These are phyloP conservation scores for Enteromius afrohamiltoni DNA, from an alignment of 2,797 vertebrate species.

Conservation along the genomic window DNA sequence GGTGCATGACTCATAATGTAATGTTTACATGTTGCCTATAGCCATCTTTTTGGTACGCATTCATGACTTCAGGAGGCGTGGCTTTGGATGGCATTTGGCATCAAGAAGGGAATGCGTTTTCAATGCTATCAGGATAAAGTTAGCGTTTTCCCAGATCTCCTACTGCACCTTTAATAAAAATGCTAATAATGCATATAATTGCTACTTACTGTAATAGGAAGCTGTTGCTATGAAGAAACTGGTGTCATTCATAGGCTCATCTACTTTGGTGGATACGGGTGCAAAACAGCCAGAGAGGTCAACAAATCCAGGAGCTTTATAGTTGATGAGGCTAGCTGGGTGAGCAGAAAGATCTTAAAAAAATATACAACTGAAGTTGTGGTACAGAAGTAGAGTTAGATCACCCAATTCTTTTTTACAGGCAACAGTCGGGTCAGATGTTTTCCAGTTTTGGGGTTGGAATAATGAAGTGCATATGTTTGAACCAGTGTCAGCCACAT, in stretches of 20 bases:
- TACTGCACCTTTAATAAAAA: no score
- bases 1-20: no score
- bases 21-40: no score
- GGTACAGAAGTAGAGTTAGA: not conserved
- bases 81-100: no score
- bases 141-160: no score
- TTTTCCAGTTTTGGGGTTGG: constrained; percentile 89
- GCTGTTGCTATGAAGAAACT: not conserved
- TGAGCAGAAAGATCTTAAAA: constrained; percentile 65
- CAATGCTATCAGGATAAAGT: no score
- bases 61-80: no score
- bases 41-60: no score
- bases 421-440: constrained; percentile 66
- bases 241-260: constrained; percentile 80
- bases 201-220: not conserved
- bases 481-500: constrained; percentile 81
- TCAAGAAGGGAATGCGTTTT: no score
- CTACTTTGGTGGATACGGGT: constrained; percentile 96
- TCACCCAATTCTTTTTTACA: constrained; percentile 39
- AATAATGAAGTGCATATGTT: constrained; percentile 92
- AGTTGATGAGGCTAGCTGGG: constrained; percentile 92
- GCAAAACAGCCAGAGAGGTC: constrained; percentile 85
- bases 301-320: constrained; percentile 80
- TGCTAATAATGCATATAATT: not conserved
- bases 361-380: not conserved